Conservation (phyloP, 2,888 invertebrate species). For the Allacma fusca region DNA sequence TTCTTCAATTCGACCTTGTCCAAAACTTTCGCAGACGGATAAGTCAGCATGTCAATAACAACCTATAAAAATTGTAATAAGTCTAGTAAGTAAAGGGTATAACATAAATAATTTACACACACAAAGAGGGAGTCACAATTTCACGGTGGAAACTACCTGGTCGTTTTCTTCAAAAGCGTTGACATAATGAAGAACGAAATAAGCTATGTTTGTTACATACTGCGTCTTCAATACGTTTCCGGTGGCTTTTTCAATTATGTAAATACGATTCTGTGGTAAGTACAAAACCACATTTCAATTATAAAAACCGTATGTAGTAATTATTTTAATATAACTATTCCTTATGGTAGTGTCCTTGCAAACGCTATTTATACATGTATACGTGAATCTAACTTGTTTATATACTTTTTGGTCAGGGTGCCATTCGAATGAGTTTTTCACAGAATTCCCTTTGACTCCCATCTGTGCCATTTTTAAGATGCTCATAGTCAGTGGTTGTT, state of each 20-base stretch:
- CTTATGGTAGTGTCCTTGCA: no score
- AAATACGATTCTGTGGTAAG: slow-evolving; percentile 64
- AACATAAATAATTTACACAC: no score
- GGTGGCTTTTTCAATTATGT: slow-evolving; percentile 64
- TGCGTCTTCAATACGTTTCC: slow-evolving; percentile 63
- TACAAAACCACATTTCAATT: background rate
- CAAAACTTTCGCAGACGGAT: slow-evolving; percentile 63
- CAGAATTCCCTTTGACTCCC: slow-evolving; percentile 64
- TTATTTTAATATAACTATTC: no score
- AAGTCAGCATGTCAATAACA: slow-evolving; percentile 64
- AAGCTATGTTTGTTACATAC: slow-evolving; percentile 65
- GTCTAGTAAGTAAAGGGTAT: no score
- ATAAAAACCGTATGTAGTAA: no score
- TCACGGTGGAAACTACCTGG: no score
- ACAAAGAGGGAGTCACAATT: no score
- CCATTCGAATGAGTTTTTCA: slow-evolving; percentile 66
- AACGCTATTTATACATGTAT: no score
- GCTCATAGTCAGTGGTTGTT: no score
- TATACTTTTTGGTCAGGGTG: slow-evolving; percentile 64
- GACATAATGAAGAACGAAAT: slow-evolving; percentile 68
- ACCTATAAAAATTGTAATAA: slow-evolving; percentile 55
- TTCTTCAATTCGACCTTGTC: slow-evolving; percentile 63
- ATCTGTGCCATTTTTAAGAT: slow-evolving; percentile 64
- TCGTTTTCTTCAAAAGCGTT: slow-evolving; percentile 68
- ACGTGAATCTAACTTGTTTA: no score